Evolutionary conservation across 2,113 vertebrate genomes (phyloP), one percentile per base, ranked within the genome.

Genomic region (Hyperoodon ampullatus): DNA sequence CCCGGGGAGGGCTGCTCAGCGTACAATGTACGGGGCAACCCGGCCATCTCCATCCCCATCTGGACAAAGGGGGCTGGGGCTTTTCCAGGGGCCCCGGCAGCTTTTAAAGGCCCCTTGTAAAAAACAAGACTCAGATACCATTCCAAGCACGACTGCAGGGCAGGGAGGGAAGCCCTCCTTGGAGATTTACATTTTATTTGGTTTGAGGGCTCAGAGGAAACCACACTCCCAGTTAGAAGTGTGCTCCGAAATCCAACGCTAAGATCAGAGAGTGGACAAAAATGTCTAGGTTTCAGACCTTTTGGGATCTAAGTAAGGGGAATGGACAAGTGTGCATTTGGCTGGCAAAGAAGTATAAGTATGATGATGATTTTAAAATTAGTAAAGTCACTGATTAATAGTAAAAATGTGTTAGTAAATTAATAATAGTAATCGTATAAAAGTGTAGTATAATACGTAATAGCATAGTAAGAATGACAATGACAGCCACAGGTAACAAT

Each of bases 61-160:
- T 98, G 98, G 98, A 98, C 97, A 97, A 97, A 98, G 97, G 95
- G 96, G 98, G 97, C 96, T 97, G 97, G 95, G 96, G 87, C 86
- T 85, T 97, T 96, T 97, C 98, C 93, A 95, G 95, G 61, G 95
- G 95, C 77, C 84, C 74, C 1, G 19, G 87, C 84, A 42, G 95
- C 92, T 71, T 98, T 98, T 98, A 98, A 97, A 98, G 92, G 97
- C 72, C 85, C 90, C 75, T n/a, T 96, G 94, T 97, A 10, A 80
- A 39, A 80, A 58, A 80, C 6, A 63, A 86, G 96, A 82, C 61
- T 93, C 87, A 70, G 91, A 87, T 68, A 82, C 95, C 92, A 92
- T 82, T 95, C 81, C 88, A 77, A 94, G 96, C 74, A 24, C 24
- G 47, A n/a, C 6, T 47, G 65, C 7, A 78, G 68, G 87, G 66